These are phyloP conservation scores for Colletes gigas DNA, from an alignment of 1,140 invertebrate genomes.

Conservation along the genomic window DNA sequence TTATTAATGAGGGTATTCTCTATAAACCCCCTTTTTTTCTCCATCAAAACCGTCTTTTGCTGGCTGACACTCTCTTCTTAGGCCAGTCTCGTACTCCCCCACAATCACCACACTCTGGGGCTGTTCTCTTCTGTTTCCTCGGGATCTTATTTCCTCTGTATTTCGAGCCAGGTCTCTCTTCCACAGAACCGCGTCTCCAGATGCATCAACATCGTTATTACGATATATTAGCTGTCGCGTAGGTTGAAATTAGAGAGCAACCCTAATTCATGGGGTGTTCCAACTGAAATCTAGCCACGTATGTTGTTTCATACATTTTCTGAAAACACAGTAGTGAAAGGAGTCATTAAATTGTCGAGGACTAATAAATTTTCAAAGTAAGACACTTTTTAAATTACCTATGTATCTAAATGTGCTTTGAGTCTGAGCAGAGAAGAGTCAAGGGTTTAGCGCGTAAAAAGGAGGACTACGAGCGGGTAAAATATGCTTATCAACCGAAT, in stretches of 20 bases:
- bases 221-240: background rate
- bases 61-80: conserved; percentile 53
- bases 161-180: no score
- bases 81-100: background rate
- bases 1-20: conserved; percentile 71
- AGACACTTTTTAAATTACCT: no score
- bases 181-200: no score
- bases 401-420: no score
- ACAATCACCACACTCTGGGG: conserved; percentile 13
- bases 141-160: conserved; percentile 30
- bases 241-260: background rate
- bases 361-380: no score
- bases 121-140: background rate
- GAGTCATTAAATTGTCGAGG: no score
- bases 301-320: no score
- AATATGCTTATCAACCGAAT: conserved; percentile 10
- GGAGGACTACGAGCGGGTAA: background rate
- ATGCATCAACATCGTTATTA: no score
- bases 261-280: background rate
- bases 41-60: conserved; percentile 33
- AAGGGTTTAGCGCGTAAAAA: background rate
- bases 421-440: no score
- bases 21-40: conserved; percentile 25
- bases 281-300: no score
- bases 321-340: no score